Percentiles rank a stretch among this genome's conserved stretches.
Conservation (phyloP, 2,113 vertebrate genomes). For the cattle (Bos taurus) region ARS-UCD2.0 NC_037345.1:23124501-23125000, state of each 20-base stretch:
- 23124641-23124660: too few species aligned
- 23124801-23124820: not conserved
- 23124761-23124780: fast-evolving
- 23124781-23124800: not conserved
- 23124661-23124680: too few species aligned
- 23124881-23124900: not conserved
- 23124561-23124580: not conserved
- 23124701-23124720: fast-evolving
- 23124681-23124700: not conserved
- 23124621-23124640: not conserved
- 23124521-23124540: not conserved
- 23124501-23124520: not conserved
- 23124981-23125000: not conserved
- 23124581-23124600: not conserved
- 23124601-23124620: fast-evolving
- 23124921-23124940: not conserved
- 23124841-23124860: not conserved
- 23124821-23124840: not conserved
- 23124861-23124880: not conserved
- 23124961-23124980: not conserved
- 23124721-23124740: too few species aligned
- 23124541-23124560: not conserved
- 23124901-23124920: not conserved
- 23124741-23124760: fast-evolving
- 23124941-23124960: not conserved